Base-by-base conservation (phyloP, 2,113 vertebrate species). In the Chaetodon trifascialis region DNA sequence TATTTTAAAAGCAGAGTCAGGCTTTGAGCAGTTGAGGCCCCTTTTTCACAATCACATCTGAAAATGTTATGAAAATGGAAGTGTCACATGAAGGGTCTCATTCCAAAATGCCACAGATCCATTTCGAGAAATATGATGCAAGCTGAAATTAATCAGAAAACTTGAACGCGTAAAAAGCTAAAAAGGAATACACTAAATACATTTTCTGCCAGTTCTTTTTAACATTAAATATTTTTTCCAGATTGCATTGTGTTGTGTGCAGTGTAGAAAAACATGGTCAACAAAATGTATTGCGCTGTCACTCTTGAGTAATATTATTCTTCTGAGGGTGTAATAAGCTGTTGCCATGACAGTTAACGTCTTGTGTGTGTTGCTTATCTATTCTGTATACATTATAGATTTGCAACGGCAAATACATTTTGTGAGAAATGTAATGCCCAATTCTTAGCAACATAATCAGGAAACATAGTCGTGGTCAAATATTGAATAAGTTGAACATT, bases 41-140 rank as follows among this genome's bases (percentile, higher is more conserved):
- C 12, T 30, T 77, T 77, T 46, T 62, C 19, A 56, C 38, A 76
- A 19, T 66, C 21, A 46, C 47, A 1, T 70, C 52, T 78, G 44
- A 76, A 76, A 79, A 76, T 67, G 69, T 54, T 67, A 47, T 15
- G n/a, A 40, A 67, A 77, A 72, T 66, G 14, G 62, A 85, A 80
- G 66, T 83, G 79, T 72, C 70, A 23, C 42, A 63, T 44, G 19
- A 67, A 62, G 30, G 16, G 34, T 59, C 19, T 67, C 47, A 5
- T 30, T 87, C 52, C 17, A 66, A 87, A 87, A 81, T 73, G 68
- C 1, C 52, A 84, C 6, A 4, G 5, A 68, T 85, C 47, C 30
- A 51, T 81, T 79, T 76, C 30, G 25, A 5, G 36, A 79, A 79
- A 68, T 25, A 70, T 8, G 11, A 52, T 2, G 7, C 8, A 23